Evolutionary conservation across 2,113 vertebrate genomes (phyloP).

Genomic region (Kobus ellipsiprymnus): DNA sequence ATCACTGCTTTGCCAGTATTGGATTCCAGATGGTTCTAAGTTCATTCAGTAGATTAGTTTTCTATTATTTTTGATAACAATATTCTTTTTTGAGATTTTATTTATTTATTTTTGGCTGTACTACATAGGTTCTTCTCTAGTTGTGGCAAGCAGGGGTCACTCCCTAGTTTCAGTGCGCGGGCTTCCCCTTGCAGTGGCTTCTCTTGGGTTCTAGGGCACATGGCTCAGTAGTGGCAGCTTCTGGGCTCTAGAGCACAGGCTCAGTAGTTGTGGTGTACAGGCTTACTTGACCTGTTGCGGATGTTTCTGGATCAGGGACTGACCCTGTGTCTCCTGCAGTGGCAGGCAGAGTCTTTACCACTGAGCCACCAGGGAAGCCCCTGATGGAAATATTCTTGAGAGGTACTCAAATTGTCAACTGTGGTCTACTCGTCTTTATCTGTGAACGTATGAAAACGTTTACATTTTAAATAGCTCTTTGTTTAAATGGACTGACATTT

Average conservation of each 20-base stretch:
- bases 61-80: background rate
- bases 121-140: background rate
- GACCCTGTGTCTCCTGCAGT: background rate
- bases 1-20: background rate
- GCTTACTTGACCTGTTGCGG: background rate
- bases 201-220: background rate
- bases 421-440: background rate
- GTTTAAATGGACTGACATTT: background rate
- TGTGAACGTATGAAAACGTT: background rate
- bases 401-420: background rate
- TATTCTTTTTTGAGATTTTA: background rate
- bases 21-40: background rate
- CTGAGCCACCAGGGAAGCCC: background rate
- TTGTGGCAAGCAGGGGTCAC: background rate
- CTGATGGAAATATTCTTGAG: background rate
- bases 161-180: accelerated
- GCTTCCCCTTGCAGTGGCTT: background rate
- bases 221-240: background rate
- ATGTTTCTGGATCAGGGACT: background rate
- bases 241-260: background rate
- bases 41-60: background rate
- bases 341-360: background rate
- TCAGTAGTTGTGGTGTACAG: background rate
- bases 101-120: background rate
- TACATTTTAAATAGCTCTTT: background rate